phyloP scores from a whole-genome alignment of 2,797 vertebrate species.

The Sebastes aleutianus region DNA sequence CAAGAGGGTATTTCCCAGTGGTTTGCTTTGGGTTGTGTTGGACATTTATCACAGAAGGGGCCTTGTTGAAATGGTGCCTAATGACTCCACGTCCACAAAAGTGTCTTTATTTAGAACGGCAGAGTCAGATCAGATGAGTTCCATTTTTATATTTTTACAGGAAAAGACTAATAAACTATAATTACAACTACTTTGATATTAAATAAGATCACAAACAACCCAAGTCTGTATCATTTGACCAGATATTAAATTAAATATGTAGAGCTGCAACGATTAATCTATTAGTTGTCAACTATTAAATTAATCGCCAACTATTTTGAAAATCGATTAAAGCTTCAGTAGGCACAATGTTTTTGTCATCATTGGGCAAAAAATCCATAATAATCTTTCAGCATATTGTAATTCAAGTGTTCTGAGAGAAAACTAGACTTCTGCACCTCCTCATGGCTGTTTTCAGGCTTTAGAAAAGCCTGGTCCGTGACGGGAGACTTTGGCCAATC shows the following conservation, averaged over 20 bases:
- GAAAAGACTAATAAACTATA: neutral
- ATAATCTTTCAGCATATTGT: too few species aligned
- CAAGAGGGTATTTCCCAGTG: constrained; percentile 10
- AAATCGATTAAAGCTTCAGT: too few species aligned
- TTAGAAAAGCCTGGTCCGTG: too few species aligned
- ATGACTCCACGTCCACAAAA: neutral
- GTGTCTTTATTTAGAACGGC: neutral
- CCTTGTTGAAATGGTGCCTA: neutral
- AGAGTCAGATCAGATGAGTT: neutral
- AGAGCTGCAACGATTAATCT: too few species aligned
- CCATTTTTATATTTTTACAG: neutral
- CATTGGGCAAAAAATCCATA: too few species aligned
- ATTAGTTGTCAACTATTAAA: too few species aligned
- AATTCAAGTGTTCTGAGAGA: too few species aligned
- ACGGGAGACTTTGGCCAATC: too few species aligned
- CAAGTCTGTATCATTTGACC: neutral
- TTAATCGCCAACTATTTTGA: too few species aligned
- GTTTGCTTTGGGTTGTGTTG: constrained; percentile 7
- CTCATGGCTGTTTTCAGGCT: too few species aligned
- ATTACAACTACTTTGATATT: neutral
- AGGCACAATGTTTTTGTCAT: too few species aligned
- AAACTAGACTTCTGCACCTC: too few species aligned
- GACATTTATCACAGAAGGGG: neutral
- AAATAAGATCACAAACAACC: neutral
- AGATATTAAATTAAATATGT: neutral